phyloP scores from a whole-genome alignment of 2,113 vertebrate species.

The Hippopotamus amphibius region DNA sequence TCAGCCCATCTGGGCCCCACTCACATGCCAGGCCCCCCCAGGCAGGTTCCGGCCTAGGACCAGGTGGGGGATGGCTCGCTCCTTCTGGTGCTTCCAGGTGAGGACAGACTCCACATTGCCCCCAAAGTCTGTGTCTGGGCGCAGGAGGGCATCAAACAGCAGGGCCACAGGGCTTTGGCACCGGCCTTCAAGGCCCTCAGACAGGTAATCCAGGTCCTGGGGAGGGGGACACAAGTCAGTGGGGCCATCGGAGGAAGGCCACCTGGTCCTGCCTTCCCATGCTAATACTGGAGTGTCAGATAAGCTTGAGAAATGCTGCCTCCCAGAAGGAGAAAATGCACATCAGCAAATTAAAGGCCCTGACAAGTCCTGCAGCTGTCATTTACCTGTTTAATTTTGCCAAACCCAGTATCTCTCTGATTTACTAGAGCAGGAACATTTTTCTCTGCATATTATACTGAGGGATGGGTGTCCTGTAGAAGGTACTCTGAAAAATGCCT shows the following conservation, averaged over 20 bases:
- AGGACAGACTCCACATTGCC: conserved; percentile 88
- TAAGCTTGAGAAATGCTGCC: not conserved
- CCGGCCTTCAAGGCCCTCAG: conserved; percentile 91
- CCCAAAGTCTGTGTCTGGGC: conserved; percentile 89
- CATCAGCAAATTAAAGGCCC: rapidly evolving
- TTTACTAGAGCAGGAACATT: not conserved
- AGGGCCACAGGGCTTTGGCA: conserved; percentile 88
- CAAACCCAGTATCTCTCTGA: not conserved
- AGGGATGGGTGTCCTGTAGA: not conserved
- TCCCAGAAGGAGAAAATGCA: rapidly evolving
- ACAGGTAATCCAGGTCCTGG: conserved; percentile 90
- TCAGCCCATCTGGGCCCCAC: conserved; percentile 44
- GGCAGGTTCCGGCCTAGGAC: conserved; percentile 89
- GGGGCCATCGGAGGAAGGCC: rapidly evolving
- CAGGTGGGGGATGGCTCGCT: conserved; percentile 87
- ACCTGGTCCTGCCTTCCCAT: not conserved
- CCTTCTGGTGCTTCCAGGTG: conserved; percentile 82
- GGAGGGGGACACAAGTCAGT: not conserved
- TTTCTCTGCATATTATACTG: rapidly evolving
- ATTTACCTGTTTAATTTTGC: not conserved
- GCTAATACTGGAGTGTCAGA: rapidly evolving
- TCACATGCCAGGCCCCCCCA: conserved; percentile 91
- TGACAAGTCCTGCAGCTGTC: not conserved
- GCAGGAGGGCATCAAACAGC: conserved; percentile 90
- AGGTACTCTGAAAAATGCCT: not conserved